Evolutionary conservation across 1,140 invertebrate species (phyloP), one percentile per base, ranked within the genome.

Genomic region (Lasioglossum albipes): DNA sequence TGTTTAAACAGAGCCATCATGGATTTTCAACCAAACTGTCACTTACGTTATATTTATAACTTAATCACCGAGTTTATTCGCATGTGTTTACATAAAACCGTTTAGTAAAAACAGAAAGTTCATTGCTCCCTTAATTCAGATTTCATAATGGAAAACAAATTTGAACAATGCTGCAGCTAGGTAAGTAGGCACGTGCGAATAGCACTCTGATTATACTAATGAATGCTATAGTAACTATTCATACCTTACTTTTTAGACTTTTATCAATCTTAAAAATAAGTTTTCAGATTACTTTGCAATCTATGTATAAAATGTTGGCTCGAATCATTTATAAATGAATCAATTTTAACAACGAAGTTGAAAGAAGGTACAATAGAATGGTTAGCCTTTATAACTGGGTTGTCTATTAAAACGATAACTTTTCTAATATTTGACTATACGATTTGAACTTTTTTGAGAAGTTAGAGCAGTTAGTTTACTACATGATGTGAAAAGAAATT

Each of bases 1-100:
- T 91, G 87, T 91, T 93, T 92, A 79, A 92, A 90, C 86, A 93
- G 84, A 90, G 92, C 91, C 92, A 92, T 91, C 90, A 92, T 92
- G 79, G 90, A 90, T 91, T 93, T 93, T 85, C 89, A 88, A 90
- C 89, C 90, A 91, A 92, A 92, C 91, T 92, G 91, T 92, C 89
- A 91, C 89, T 91, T 88, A 85, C 74, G 83, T 90, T 76, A 91
- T 90, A 76, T 84, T 89, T 87, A 77, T 89, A 90, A 90, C 83
- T 87, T 83, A 82, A 86, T 84, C 75, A 82, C 78, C 81, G 61
- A 85, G 27, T 75, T 68, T 74, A 75, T 71, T 76, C 82, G 75
- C 49, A 81, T 75, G 61, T 79, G 74, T 84, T 83, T 74, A 77
- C 67, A 68, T 79, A 13, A 59, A 61, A 77, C 61, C 42, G 31